A percentile compares a stretch with the other conserved stretches of the same genome.
Evolutionary conservation across 37 sponge, comb jelly and placozoan genomes (phyloP).

Genomic region (Axinella damicornis): DNA sequence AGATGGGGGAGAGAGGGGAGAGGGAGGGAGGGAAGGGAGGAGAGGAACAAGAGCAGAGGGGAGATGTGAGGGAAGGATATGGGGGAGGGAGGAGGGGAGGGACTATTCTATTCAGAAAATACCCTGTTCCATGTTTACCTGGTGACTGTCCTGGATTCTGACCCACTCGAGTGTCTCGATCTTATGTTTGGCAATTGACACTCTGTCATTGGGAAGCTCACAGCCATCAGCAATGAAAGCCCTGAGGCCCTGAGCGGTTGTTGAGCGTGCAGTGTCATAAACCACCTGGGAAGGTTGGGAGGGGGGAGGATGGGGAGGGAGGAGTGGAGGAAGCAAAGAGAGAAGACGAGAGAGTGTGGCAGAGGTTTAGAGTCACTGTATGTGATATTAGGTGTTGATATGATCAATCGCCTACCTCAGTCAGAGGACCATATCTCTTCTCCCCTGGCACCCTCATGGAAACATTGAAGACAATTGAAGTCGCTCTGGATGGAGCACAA

Average conservation of each 20-base stretch:
- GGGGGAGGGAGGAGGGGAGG: not conserved
- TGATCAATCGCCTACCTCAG: constrained; percentile 33
- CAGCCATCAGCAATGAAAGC: constrained; percentile 13
- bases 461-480: constrained; percentile 33
- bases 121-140: not conserved
- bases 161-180: constrained; percentile 72
- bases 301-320: not conserved
- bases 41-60: too few species aligned
- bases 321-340: not conserved
- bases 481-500: not conserved
- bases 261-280: constrained; percentile 46
- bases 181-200: constrained; percentile 68
- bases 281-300: constrained; percentile 41
- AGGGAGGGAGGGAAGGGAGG: too few species aligned
- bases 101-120: not conserved
- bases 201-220: constrained; percentile 29
- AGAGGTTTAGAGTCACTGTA: too few species aligned
- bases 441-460: constrained; percentile 2
- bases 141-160: constrained; percentile 28
- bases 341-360: too few species aligned
- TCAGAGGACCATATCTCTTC: constrained; percentile 35
- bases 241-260: constrained; percentile 43
- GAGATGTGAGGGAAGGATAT: too few species aligned
- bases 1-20: not conserved
- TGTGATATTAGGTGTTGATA: too few species aligned